phyloP scores from a whole-genome alignment of 2,113 vertebrate genomes.

The Numenius arquata region DNA sequence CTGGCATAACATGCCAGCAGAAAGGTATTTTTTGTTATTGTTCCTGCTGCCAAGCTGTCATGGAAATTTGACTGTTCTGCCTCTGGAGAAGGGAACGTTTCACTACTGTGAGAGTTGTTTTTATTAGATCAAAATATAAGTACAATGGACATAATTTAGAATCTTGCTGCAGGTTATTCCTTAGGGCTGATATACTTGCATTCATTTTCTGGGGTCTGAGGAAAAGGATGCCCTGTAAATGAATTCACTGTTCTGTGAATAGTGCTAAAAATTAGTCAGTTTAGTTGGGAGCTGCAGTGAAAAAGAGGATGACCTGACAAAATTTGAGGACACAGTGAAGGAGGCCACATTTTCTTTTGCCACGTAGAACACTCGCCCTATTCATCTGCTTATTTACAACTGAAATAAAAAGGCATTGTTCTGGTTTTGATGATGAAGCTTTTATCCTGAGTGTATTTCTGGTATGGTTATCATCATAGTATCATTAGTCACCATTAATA shows the following conservation, averaged over 20 bases:
- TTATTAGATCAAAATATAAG: conserved; percentile 58
- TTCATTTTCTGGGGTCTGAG: not conserved
- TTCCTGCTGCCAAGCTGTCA: conserved; percentile 47
- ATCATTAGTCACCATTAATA: not conserved
- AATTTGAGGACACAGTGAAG: not conserved
- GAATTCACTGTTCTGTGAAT: not conserved
- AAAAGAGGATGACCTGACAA: not conserved
- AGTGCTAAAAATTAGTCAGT: not conserved
- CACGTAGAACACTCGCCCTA: not conserved
- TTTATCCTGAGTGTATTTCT: not conserved
- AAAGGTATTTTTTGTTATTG: conserved; percentile 62
- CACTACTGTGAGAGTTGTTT: conserved; percentile 11
- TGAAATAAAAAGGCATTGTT: not conserved
- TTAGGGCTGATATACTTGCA: not conserved
- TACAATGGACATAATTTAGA: not conserved
- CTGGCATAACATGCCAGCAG: conserved; percentile 21
- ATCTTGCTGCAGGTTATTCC: conserved; percentile 17
- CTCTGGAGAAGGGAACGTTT: conserved; percentile 43
- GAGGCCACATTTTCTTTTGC: not conserved
- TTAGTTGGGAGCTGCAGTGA: not conserved
- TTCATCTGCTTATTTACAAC: not conserved
- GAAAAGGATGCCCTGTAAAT: not conserved
- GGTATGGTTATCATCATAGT: not conserved
- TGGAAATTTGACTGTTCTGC: conserved; percentile 42
- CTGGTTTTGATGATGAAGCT: not conserved